These are phyloP conservation scores for Xylota segnis DNA, from an alignment of 2,888 invertebrate species.

Conservation along the genomic window DNA sequence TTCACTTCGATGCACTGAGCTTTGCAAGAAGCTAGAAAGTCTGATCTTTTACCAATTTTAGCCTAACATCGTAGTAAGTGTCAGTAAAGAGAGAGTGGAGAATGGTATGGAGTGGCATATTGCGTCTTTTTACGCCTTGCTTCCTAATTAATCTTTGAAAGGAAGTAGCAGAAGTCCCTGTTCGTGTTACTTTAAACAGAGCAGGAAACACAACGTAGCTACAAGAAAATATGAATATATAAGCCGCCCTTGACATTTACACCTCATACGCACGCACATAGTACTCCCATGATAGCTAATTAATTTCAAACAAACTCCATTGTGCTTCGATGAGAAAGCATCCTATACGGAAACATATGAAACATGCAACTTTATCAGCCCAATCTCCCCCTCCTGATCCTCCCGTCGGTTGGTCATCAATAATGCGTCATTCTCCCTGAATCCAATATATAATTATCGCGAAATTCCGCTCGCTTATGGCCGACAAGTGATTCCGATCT, in stretches of 20 bases:
- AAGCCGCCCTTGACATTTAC: constrained; percentile 6
- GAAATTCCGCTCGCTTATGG: constrained; percentile 12
- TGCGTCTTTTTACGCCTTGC: no score
- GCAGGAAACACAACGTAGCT: not conserved
- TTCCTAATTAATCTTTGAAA: not conserved
- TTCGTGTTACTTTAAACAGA: not conserved
- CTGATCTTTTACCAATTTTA: no score
- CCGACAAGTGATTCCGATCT: constrained; percentile 32
- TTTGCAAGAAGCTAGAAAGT: no score
- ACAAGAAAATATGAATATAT: not conserved
- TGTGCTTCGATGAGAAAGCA: not conserved
- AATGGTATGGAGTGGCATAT: no score
- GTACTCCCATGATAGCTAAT: not conserved
- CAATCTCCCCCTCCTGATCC: not conserved
- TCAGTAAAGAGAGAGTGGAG: no score
- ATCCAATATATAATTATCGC: constrained; percentile 17
- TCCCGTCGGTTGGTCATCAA: not conserved
- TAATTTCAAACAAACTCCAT: not conserved
- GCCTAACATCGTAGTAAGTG: no score
- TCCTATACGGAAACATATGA: not conserved
- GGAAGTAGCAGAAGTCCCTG: not conserved
- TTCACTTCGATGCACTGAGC: no score
- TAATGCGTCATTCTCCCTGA: not conserved
- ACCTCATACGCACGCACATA: constrained; percentile 8
- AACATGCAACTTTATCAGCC: not conserved